Evolutionary conservation across 1,140 invertebrate species (phyloP), one percentile per base, ranked within the genome.

Genomic region (Penaeus japonicus): DNA sequence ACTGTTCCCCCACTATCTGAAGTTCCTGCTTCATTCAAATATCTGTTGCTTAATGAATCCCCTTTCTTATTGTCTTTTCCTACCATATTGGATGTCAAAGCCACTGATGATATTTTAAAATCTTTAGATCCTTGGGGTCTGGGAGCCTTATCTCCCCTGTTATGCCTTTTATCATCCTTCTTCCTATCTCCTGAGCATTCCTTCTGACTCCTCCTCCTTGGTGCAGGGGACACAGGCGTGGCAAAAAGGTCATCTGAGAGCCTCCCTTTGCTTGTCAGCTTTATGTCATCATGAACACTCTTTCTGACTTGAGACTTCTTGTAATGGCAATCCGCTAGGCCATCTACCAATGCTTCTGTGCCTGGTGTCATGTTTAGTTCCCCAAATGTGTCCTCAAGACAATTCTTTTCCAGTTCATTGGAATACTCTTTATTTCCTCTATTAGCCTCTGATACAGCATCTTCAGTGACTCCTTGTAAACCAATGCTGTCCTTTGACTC

Each of bases 321-420:
- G 17, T 59, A 24, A 2, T 35, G 18, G 24, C n/a, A 75, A 24
- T 35, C 57, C 32, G 22, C 15, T 22, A 55, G 12, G 27, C 87
- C 81, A 39, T 89, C 88, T 15, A 85, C 24, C 57, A 87, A 53
- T 30, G 85, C 85, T 53, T 79, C 83, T 79, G 81, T 89, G 22
- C 81, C 62, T 30, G 83, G 70, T 39, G 88, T 84, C 30, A 89
- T 81, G 27, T 80, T 54, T 57, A 87, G 27, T 30, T 89, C 47
- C 85, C 24, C 78, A 39, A 89, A 79, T 24, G 70, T 89, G 32
- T 54, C 18, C 59, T 32, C 30, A 17, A 54, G n/a, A 12, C 54
- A 10, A 55, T 83, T 55, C 81, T n/a, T 39, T 24, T 70, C 39
- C 59, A 53, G 22, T 24, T n/a, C 18, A 62, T 39, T n/a, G 65